Evolutionary conservation across 2,888 invertebrate genomes (phyloP).

Genomic region (Agrotis segetum): DNA sequence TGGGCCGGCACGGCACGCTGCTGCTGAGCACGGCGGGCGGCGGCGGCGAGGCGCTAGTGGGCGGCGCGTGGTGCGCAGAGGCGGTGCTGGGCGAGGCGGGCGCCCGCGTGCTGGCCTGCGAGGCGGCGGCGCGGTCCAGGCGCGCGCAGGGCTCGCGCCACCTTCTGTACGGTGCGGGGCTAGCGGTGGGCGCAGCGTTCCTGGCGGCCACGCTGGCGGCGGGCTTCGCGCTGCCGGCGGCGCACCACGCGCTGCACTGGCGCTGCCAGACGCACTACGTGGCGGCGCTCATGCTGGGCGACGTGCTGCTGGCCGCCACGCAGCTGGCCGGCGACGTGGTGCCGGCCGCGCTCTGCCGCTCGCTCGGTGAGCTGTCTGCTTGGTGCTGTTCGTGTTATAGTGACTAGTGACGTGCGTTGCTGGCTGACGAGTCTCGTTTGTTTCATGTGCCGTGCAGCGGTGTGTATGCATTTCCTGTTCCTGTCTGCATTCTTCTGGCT

Average conservation of each 20-base stretch:
- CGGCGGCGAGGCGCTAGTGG: conserved; percentile 83
- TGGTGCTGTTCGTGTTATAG: background rate
- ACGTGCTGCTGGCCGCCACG: conserved; percentile 94
- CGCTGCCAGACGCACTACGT: conserved; percentile 97
- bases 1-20: conserved; percentile 90
- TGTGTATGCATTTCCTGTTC: conserved; percentile 96
- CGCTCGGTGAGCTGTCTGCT: conserved; percentile 92
- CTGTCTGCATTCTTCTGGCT: conserved; percentile 98
- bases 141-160: conserved; percentile 91
- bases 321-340: conserved; percentile 93
- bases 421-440: conserved; percentile 55
- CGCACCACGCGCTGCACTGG: conserved; percentile 97
- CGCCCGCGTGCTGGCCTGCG: conserved; percentile 83
- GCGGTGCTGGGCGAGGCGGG: conserved; percentile 83
- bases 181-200: conserved; percentile 95
- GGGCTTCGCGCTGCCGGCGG: conserved; percentile 95
- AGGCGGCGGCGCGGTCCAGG: conserved; percentile 89
- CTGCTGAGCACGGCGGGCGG: conserved; percentile 73
- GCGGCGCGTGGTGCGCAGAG: conserved; percentile 88
- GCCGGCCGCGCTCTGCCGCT: conserved; percentile 92
- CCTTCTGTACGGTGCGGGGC: conserved; percentile 94
- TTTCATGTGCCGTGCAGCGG: conserved; percentile 91
- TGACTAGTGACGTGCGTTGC: conserved; percentile 3
- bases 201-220: conserved; percentile 95
- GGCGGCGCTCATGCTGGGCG: conserved; percentile 95